Evolutionary conservation across 2,888 invertebrate genomes (phyloP), one percentile per base, ranked within the genome.

Genomic region (Allygus modestus): DNA sequence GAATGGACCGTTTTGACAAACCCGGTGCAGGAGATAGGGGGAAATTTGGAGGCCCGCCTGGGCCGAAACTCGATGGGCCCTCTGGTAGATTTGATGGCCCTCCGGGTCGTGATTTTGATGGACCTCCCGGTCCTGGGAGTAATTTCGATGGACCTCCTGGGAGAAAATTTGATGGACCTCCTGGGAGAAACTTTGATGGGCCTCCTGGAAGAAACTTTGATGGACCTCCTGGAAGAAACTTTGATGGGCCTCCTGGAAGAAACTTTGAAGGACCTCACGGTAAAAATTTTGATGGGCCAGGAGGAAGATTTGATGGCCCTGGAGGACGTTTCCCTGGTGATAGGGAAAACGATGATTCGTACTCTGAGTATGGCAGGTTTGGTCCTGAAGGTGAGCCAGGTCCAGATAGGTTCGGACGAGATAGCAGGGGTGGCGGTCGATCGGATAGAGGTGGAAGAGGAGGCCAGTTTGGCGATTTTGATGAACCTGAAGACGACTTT

Each of bases 261-360:
- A 43, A 43, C 31, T 65, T 65, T 65, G 37, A 75, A 9, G 81
- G 82, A 0, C 82, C 82, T 46, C 69, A n/a, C 20, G 82, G 82
- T 9, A 7, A n/a, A 26, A 71, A 51, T 37, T 82, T 82, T 82
- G 83, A 51, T 71, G 69, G 69, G 12, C 84, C 81, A 33, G 65
- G 81, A 43, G 79, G 82, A 46, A 58, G 84, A 75, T 77, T 69
- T 75, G 83, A 82, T 83, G 85, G 81, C n/a, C 77, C 75, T 9
- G 26, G 58, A 37, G 86, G 85, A 33, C 54, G 81, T 28, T 54
- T 65, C n/a, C 51, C 41, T 0, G 71, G 71, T 69, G 82, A 82
- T 41, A n/a, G 84, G 20, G 65, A 65, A 9, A 77, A 43, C 5
- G 79, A 79, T 2, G 79, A 79, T 58, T 51, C 46, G 26, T 77